Percentiles rank a stretch among this genome's conserved stretches.
Conservation (phyloP, 2,888 invertebrate species). For the Drosophila barbarae region DNA sequence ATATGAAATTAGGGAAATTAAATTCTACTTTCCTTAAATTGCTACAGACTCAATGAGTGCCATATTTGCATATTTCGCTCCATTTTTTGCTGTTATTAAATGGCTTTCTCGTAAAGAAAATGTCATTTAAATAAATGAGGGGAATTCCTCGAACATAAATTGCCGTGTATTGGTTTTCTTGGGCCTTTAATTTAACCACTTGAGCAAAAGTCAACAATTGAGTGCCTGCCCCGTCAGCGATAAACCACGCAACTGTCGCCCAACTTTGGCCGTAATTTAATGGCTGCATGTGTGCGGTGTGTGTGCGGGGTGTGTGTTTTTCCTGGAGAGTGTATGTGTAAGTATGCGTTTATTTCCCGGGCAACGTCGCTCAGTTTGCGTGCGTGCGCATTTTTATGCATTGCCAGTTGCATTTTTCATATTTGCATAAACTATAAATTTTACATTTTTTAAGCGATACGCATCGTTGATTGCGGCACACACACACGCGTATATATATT, state of each 20-base stretch:
- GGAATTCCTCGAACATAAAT: background rate
- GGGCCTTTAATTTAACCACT: constrained; percentile 54
- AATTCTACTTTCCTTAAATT: too few relatives aligned
- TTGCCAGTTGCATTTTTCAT: constrained; percentile 75
- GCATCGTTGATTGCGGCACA: constrained; percentile 71
- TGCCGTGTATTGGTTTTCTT: constrained; percentile 30
- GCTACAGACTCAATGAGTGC: background rate
- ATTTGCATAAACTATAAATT: constrained; percentile 76
- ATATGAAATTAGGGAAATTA: background rate
- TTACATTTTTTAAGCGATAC: constrained; percentile 75
- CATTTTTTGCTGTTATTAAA: background rate
- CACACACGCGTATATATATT: constrained; percentile 5
- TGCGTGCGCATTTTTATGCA: constrained; percentile 76
- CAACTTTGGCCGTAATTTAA: constrained; percentile 72
- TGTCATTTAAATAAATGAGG: constrained; percentile 2
- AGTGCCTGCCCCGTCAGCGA: constrained; percentile 57
- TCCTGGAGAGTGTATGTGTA: constrained; percentile 20
- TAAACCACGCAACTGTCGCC: constrained; percentile 72
- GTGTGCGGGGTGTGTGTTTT: constrained; percentile 21
- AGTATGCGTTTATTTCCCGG: constrained; percentile 43
- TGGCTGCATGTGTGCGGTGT: constrained; percentile 25
- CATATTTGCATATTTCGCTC: background rate
- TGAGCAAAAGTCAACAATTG: constrained; percentile 70
- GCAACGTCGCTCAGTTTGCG: constrained; percentile 70
- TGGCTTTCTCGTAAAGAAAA: background rate